These are phyloP conservation scores for Dinocampus coccinellae DNA, from an alignment of 2,888 invertebrate genomes.

Conservation along the genomic window DNA sequence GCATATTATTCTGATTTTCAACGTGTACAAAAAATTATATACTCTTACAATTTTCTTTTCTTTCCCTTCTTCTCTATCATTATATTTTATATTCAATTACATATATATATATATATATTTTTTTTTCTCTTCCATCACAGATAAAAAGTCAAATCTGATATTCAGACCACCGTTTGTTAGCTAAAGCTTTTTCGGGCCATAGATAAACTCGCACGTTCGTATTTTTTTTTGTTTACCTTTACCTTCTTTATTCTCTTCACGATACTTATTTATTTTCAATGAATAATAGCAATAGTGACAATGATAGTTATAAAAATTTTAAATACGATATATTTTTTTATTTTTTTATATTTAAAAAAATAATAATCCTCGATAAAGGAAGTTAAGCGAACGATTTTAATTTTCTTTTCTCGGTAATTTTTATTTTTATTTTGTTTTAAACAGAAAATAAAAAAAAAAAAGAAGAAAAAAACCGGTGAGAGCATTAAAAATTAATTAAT, in stretches of 20 bases:
- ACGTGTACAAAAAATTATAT: slow-evolving; percentile 1
- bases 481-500: neutral
- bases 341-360: neutral
- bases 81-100: no score
- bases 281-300: neutral
- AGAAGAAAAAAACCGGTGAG: no score
- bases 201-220: slow-evolving; percentile 17
- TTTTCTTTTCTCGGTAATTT: neutral
- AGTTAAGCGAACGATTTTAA: no score
- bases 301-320: neutral
- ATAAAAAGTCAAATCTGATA: slow-evolving; percentile 15
- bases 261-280: slow-evolving; percentile 1
- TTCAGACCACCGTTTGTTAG: slow-evolving; percentile 33
- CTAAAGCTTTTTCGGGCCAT: slow-evolving; percentile 11
- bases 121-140: neutral
- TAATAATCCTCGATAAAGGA: neutral
- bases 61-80: neutral
- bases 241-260: neutral
- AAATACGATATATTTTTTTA: no score
- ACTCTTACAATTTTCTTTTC: neutral
- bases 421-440: no score
- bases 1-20: neutral
- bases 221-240: neutral
- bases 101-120: neutral
- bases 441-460: no score